Evolutionary conservation across 2,797 vertebrate genomes (phyloP).

Genomic region (Phrynocephalus vlangalii): DNA sequence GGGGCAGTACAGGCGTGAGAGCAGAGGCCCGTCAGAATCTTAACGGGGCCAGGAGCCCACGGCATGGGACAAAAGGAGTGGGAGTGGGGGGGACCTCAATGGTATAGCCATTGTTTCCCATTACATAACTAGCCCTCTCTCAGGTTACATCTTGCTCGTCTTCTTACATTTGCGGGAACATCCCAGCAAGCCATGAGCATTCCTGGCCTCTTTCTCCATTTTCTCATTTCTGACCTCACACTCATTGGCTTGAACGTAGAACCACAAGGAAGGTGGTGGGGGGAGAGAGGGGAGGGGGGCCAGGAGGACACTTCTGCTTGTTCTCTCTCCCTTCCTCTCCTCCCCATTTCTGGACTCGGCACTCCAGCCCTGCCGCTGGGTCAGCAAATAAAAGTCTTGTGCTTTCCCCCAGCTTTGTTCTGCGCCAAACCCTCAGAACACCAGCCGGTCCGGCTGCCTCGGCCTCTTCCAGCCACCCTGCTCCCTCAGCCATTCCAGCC

Average conservation of each 20-base stretch:
- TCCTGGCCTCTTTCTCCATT: background rate
- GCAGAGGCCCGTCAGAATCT: background rate
- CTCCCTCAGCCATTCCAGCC: background rate
- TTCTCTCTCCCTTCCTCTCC: background rate
- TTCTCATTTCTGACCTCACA: background rate
- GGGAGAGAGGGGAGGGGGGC: no score
- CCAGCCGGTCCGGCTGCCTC: constrained; percentile 14
- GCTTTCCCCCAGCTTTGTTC: background rate
- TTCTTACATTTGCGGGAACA: constrained; percentile 1
- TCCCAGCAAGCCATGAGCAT: background rate
- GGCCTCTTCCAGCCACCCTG: background rate
- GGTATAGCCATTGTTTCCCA: background rate
- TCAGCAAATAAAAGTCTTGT: constrained; percentile 16
- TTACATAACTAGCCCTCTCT: background rate
- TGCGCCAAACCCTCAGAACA: constrained; percentile 7
- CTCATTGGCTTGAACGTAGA: constrained; percentile 13
- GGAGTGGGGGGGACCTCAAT: background rate
- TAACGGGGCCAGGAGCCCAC: background rate
- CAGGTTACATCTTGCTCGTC: background rate
- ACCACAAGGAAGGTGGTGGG: background rate
- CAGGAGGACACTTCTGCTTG: background rate
- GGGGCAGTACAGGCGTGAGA: background rate
- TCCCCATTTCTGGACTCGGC: background rate
- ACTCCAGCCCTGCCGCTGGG: background rate
- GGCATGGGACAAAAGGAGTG: background rate